Evolutionary conservation across 2,113 vertebrate species (phyloP).

Genomic region (Engystomops pustulosus): DNA sequence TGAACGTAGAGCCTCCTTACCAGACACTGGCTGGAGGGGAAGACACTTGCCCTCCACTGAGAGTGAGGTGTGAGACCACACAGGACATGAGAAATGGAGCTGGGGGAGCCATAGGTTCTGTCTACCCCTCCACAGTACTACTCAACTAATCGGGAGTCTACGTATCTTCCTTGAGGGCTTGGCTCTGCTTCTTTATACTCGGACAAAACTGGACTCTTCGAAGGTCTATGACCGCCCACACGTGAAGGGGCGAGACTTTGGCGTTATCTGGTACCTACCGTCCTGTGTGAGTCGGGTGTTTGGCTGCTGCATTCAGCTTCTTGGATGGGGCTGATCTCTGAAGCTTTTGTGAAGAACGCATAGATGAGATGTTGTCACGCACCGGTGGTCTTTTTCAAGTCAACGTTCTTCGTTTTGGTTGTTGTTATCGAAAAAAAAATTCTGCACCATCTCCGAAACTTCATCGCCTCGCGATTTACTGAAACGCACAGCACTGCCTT

Average conservation of each 20-base stretch:
- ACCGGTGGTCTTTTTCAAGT: neutral
- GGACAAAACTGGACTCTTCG: conserved; percentile 34
- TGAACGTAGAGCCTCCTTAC: conserved; percentile 86
- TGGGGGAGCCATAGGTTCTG: neutral
- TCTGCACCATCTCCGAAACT: neutral
- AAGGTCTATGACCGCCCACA: neutral
- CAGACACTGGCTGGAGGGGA: conserved; percentile 93
- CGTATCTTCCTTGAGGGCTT: conserved; percentile 5
- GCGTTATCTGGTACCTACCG: neutral
- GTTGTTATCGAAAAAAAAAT: neutral
- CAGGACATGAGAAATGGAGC: conserved; percentile 6
- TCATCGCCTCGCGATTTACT: neutral
- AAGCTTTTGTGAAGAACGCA: neutral
- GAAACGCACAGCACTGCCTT: neutral
- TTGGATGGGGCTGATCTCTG: neutral
- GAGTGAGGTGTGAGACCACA: conserved; percentile 85
- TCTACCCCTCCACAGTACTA: conserved; percentile 22
- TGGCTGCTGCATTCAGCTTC: conserved; percentile 23
- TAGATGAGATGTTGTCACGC: neutral
- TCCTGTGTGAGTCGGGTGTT: neutral
- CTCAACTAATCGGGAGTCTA: conserved; percentile 39
- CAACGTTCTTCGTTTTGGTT: neutral
- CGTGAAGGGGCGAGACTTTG: neutral
- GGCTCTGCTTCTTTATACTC: conserved; percentile 18
- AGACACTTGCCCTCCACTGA: conserved; percentile 91